A percentile compares a stretch with the other conserved stretches of the same genome.
Conservation (phyloP, 1,140 invertebrate genomes). For the Aleiodes sp. region DNA sequence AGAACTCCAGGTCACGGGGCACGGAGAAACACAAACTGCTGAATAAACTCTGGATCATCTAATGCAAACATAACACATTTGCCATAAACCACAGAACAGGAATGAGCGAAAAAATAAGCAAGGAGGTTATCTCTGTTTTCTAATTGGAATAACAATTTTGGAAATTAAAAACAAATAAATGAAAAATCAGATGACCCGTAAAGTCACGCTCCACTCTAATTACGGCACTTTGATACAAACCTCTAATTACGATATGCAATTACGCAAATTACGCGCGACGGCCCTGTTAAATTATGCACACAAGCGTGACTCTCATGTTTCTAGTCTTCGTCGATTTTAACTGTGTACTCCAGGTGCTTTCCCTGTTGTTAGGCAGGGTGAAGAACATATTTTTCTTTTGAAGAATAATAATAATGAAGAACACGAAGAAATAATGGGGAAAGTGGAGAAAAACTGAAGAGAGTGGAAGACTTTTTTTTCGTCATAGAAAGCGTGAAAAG, state of each 20-base stretch:
- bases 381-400: not conserved
- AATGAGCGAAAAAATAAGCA: no score
- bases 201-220: not conserved
- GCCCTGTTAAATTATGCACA: conserved; percentile 23
- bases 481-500: not conserved
- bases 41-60: no score
- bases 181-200: no score
- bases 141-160: no score
- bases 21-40: no score
- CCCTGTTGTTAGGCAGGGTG: conserved; percentile 4
- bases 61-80: no score
- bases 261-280: conserved; percentile 32
- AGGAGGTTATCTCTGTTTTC: no score
- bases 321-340: not conserved
- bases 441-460: not conserved
- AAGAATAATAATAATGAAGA: conserved; percentile 1
- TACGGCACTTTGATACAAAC: conserved; percentile 13
- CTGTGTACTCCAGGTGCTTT: not conserved
- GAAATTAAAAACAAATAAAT: no score
- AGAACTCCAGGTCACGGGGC: no score
- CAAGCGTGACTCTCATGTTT: conserved; percentile 23
- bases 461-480: not conserved
- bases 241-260: conserved; percentile 34
- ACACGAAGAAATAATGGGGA: not conserved
- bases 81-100: no score